Evolutionary conservation across 2,797 vertebrate genomes (phyloP), one percentile per base, ranked within the genome.

Genomic region (Phoebastria nigripes): DNA sequence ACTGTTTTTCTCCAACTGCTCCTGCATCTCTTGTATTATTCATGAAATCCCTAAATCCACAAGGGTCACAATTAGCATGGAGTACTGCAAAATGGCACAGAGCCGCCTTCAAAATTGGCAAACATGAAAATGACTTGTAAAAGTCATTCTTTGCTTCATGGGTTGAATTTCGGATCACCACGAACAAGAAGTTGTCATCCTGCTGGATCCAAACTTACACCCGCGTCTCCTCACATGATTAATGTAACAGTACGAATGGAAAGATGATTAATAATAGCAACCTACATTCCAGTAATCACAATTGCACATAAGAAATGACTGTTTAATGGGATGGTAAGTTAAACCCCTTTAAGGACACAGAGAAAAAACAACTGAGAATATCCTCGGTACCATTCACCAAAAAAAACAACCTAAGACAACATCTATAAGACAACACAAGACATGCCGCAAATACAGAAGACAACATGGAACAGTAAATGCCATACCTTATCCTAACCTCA

Each of bases 251-350:
- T 47, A 63, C n/a, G 16, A 88, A 88, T 44, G 91, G 95, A 89
- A 92, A 93, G 56, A 88, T 90, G 91, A 91, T 96, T 96, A 94
- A 91, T 93, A 90, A 96, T 79, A 97, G 96, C 90, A 96, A 95
- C 85, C 81, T 95, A 91, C 87, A 94, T 94, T 96, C 91, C 70
- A 81, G 96, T 77, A 96, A 96, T 96, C 89, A 96, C 90, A 96
- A 90, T 13, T 93, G 91, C 93, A 96, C 83, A 31, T 56, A 95
- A 95, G 89, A 94, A 73, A 96, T 93, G 76, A 92, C 85, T 95
- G 81, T 74, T 96, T 95, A 97, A 96, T 89, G 94, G 93, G 29
- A 86, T 96, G 81, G 82, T 71, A 91, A 91, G 93, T 92, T 94
- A 95, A 96, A 92, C 81, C 87, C 89, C 26, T 69, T 92, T 94